These are phyloP conservation scores for Danio albolineatus DNA, from an alignment of 2,797 vertebrate species.

Conservation along the genomic window DNA sequence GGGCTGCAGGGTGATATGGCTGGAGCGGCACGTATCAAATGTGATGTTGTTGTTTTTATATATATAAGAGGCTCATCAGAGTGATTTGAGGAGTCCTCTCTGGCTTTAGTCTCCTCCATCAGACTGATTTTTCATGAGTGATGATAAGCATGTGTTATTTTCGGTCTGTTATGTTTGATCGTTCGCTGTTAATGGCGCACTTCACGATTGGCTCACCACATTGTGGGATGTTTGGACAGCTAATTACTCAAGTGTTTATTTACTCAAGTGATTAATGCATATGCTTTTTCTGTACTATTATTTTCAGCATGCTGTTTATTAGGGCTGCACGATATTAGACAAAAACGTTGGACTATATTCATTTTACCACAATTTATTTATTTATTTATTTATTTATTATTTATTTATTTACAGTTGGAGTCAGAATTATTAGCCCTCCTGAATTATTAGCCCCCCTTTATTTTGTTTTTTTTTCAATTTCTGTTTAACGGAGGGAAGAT, in stretches of 20 bases:
- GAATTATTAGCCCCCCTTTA: too few relatives aligned
- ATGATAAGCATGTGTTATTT: constrained; percentile 6
- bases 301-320: not conserved
- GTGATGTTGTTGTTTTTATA: not conserved
- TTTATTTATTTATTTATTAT: too few relatives aligned
- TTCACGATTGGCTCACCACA: not conserved
- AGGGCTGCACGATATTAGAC: too few relatives aligned
- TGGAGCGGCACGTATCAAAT: too few relatives aligned
- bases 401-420: too few relatives aligned
- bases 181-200: not conserved
- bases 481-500: too few relatives aligned
- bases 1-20: too few relatives aligned
- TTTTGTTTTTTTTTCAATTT: too few relatives aligned
- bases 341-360: too few relatives aligned
- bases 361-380: too few relatives aligned
- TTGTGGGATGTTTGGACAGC: not conserved
- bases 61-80: not conserved
- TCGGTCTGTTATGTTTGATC: not conserved
- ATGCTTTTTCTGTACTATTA: not conserved
- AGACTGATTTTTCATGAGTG: not conserved
- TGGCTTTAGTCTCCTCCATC: too few relatives aligned
- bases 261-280: not conserved
- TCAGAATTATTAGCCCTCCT: too few relatives aligned
- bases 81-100: not conserved
- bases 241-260: not conserved